phyloP scores from a whole-genome alignment of 2,113 vertebrate genomes.

The Spheniscus mendiculus region DNA sequence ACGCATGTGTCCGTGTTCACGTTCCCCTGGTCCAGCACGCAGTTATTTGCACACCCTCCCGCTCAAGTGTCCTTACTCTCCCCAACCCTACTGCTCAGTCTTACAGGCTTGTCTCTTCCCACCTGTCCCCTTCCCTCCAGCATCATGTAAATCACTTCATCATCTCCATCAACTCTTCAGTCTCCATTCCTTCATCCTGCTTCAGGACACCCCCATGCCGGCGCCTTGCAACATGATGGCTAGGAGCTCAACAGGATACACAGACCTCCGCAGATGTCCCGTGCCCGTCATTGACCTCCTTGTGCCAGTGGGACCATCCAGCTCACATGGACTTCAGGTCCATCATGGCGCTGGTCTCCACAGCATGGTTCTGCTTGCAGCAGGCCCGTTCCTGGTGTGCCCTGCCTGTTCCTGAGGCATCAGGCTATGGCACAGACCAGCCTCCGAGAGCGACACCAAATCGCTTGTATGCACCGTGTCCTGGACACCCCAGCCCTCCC shows the following conservation, averaged over 20 bases:
- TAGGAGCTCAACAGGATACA: background rate
- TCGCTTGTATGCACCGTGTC: no score
- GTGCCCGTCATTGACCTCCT: background rate
- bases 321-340: background rate
- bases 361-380: background rate
- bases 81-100: background rate
- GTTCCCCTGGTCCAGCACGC: background rate
- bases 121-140: background rate
- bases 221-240: background rate
- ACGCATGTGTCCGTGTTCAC: rapidly evolving
- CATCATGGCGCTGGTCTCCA: background rate
- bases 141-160: background rate
- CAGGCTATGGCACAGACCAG: no score
- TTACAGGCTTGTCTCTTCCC: background rate
- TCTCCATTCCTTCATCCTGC: background rate
- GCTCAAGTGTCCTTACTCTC: background rate
- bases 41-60: background rate
- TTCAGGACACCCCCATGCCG: background rate
- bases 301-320: no score
- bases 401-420: background rate
- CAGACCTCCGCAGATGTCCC: background rate
- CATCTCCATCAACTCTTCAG: background rate
- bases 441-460: no score
- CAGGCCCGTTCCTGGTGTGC: no score
- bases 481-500: background rate